Evolutionary conservation across 2,888 invertebrate genomes (phyloP).

Genomic region (Incurvaria masculella): DNA sequence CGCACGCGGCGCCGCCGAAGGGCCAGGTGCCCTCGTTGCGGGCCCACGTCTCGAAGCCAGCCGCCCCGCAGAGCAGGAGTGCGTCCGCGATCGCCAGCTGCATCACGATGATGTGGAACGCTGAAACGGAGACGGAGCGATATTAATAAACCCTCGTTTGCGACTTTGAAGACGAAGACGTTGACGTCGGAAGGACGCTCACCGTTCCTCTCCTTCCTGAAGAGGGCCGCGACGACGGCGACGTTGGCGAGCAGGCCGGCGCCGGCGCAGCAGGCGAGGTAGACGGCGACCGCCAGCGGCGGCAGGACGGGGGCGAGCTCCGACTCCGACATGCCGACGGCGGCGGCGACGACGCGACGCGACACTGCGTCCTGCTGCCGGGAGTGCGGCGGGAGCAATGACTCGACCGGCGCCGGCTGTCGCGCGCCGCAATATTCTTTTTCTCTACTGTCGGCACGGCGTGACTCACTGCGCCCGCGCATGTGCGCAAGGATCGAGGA

Average conservation of each 20-base stretch:
- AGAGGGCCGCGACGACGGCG: slow-evolving; percentile 38
- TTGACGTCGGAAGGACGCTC: slow-evolving; percentile 13
- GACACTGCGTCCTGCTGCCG: slow-evolving; percentile 30
- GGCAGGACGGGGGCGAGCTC: slow-evolving; percentile 25
- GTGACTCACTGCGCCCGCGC: slow-evolving; percentile 3
- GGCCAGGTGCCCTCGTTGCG: slow-evolving; percentile 49
- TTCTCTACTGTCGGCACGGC: not conserved
- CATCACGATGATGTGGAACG: slow-evolving; percentile 46
- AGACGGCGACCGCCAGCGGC: slow-evolving; percentile 34
- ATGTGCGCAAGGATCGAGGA: not conserved
- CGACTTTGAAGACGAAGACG: slow-evolving; percentile 4
- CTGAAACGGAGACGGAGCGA: slow-evolving; percentile 34
- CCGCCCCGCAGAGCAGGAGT: slow-evolving; percentile 36
- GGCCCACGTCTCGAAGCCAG: slow-evolving; percentile 52
- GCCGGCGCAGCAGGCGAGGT: slow-evolving; percentile 40
- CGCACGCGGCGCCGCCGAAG: slow-evolving; percentile 47
- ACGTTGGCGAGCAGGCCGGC: slow-evolving; percentile 43
- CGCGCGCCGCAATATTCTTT: slow-evolving; percentile 24
- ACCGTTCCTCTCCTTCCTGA: slow-evolving; percentile 49
- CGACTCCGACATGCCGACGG: slow-evolving; percentile 22
- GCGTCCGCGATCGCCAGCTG: slow-evolving; percentile 54
- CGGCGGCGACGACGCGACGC: slow-evolving; percentile 20
- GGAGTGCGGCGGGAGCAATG: slow-evolving; percentile 52
- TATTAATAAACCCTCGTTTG: slow-evolving; percentile 12
- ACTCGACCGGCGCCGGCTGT: slow-evolving; percentile 32